These are phyloP conservation scores for Diceros bicornis DNA, from an alignment of 2,797 vertebrate genomes.

Conservation along the genomic window DNA sequence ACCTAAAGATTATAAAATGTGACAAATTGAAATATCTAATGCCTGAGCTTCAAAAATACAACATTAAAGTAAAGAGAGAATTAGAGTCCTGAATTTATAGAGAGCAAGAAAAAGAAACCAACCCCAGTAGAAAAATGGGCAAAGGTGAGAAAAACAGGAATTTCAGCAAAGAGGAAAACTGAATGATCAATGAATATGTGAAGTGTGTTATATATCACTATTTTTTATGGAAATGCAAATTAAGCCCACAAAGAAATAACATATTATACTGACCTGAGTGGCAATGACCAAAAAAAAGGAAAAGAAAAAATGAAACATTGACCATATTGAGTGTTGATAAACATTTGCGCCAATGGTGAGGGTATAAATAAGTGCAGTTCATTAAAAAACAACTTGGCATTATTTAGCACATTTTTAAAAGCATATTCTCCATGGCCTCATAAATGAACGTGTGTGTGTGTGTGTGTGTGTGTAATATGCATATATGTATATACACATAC, in stretches of 20 bases:
- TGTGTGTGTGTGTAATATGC: not conserved
- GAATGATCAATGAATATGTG: not conserved
- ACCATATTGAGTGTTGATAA: not conserved
- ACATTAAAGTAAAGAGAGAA: not conserved
- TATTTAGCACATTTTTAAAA: not conserved
- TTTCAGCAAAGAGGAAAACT: not conserved
- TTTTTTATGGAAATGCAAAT: not conserved
- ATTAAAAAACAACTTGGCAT: not conserved
- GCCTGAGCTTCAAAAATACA: not conserved
- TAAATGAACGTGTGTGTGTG: not conserved
- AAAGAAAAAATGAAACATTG: not conserved
- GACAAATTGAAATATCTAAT: not conserved
- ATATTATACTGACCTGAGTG: not conserved
- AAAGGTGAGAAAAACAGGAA: not conserved
- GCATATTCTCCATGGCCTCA: not conserved
- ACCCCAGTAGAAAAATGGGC: not conserved
- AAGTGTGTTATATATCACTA: not conserved
- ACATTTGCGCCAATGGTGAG: not conserved
- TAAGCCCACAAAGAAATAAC: not conserved
- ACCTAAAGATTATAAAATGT: not conserved
- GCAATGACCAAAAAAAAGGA: no score
- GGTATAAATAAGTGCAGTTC: not conserved
- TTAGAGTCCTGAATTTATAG: not conserved
- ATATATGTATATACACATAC: not conserved
- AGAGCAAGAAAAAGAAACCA: not conserved